Evolutionary conservation across 35 echinoderm and acorn worm genomes (phyloP).

Genomic region (Acanthaster planci): DNA sequence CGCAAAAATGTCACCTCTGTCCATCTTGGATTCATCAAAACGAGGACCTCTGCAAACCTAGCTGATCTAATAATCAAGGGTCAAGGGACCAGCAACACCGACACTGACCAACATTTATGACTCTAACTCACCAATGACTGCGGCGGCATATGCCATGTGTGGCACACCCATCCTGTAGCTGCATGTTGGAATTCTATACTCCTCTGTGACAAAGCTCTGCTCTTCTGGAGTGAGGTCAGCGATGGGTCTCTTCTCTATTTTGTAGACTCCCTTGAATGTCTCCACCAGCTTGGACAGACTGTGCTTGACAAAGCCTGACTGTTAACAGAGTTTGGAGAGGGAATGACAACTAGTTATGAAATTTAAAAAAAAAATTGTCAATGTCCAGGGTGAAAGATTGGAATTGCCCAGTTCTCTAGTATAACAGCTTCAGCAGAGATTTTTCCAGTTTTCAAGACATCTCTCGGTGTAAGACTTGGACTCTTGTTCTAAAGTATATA

Average conservation of each 20-base stretch:
- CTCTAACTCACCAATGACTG: constrained; percentile 76
- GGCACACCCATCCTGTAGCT: constrained; percentile 81
- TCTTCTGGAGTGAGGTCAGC: constrained; percentile 28
- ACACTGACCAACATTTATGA: no score
- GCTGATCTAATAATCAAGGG: no score
- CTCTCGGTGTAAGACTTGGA: no score
- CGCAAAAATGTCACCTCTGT: no score
- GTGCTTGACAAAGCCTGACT: constrained; percentile 79
- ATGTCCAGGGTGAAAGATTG: neutral
- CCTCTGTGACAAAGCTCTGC: constrained; percentile 61
- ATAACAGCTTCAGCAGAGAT: no score
- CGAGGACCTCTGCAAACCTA: no score
- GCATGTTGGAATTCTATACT: constrained; percentile 80
- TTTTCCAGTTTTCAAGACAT: no score
- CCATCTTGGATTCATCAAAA: no score
- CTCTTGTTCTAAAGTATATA: no score
- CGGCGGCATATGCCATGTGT: constrained; percentile 77
- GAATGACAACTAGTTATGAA: neutral
- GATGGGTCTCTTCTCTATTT: constrained; percentile 3
- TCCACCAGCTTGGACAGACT: constrained; percentile 62
- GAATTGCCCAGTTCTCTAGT: neutral
- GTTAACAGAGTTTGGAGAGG: neutral
- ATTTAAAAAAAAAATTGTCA: neutral
- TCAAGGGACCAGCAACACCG: no score
- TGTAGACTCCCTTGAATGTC: constrained; percentile 69